Evolutionary conservation across 1,140 invertebrate species (phyloP).

Genomic region (Hesperophylax magnus): DNA sequence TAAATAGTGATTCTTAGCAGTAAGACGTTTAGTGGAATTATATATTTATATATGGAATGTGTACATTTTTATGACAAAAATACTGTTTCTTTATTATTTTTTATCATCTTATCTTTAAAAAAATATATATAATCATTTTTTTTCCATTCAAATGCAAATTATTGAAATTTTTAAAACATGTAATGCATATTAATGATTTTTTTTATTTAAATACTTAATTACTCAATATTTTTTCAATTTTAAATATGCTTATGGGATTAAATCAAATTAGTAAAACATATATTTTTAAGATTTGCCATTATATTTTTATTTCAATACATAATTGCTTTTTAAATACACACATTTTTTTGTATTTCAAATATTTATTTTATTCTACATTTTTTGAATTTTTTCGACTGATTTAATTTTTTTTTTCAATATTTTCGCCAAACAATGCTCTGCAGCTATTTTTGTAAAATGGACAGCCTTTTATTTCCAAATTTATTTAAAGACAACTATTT

Average conservation of each 20-base stretch:
- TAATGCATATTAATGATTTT: not conserved
- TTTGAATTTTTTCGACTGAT: no score
- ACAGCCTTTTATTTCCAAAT: not conserved
- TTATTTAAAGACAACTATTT: not conserved
- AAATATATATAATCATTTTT: not conserved
- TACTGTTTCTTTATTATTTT: conserved; percentile 19
- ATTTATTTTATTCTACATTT: no score
- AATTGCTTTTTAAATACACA: no score
- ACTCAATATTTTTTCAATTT: conserved; percentile 1
- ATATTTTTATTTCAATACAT: no score
- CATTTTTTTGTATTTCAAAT: no score
- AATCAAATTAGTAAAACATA: not conserved
- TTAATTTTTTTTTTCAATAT: no score
- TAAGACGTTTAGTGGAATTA: conserved; percentile 46
- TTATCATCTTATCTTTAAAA: not conserved
- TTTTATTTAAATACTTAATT: conserved; percentile 1
- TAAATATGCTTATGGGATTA: not conserved
- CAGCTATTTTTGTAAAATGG: no score
- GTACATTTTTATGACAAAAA: conserved; percentile 41
- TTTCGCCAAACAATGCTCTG: no score
- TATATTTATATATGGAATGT: conserved; percentile 44
- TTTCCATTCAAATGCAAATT: not conserved
- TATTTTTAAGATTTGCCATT: no score
- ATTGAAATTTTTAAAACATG: conserved; percentile 1
- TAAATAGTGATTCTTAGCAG: conserved; percentile 42